Conservation (phyloP, 1,140 invertebrate genomes). For the Steinernema khuongi region DNA sequence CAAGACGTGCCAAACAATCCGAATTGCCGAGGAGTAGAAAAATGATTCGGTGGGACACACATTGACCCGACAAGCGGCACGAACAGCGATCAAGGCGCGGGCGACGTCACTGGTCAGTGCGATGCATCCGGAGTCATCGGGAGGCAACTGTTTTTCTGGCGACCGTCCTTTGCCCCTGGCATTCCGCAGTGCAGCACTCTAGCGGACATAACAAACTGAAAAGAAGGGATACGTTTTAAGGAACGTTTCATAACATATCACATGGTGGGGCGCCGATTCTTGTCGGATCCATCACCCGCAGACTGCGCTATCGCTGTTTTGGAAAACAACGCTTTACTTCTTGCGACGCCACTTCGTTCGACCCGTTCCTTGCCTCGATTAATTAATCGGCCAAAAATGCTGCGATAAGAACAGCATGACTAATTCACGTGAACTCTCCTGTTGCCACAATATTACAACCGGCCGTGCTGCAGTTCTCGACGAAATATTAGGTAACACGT, state of each 20-base stretch:
- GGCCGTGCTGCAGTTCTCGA: too few relatives aligned
- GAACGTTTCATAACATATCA: background rate
- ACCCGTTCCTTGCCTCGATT: background rate
- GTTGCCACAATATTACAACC: background rate
- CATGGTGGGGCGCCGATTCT: too few relatives aligned
- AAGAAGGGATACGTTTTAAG: background rate
- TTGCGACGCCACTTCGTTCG: background rate
- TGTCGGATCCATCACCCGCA: constrained; percentile 1
- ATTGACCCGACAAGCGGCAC: too few relatives aligned
- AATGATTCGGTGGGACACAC: too few relatives aligned
- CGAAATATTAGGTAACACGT: too few relatives aligned
- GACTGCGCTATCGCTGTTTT: background rate
- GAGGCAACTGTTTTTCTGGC: too few relatives aligned
- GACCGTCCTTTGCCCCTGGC: background rate
- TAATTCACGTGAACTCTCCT: background rate
- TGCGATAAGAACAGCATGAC: background rate
- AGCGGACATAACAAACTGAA: too few relatives aligned
- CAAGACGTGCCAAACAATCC: too few relatives aligned
- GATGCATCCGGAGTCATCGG: background rate
- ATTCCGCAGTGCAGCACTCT: too few relatives aligned
- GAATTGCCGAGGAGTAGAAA: too few relatives aligned
- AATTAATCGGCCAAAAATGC: background rate
- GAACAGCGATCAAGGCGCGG: too few relatives aligned
- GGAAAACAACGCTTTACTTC: background rate
- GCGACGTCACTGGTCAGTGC: background rate